Evolutionary conservation across 1,140 invertebrate species (phyloP), one percentile per base, ranked within the genome.

Genomic region (Euwallacea fornicatus): DNA sequence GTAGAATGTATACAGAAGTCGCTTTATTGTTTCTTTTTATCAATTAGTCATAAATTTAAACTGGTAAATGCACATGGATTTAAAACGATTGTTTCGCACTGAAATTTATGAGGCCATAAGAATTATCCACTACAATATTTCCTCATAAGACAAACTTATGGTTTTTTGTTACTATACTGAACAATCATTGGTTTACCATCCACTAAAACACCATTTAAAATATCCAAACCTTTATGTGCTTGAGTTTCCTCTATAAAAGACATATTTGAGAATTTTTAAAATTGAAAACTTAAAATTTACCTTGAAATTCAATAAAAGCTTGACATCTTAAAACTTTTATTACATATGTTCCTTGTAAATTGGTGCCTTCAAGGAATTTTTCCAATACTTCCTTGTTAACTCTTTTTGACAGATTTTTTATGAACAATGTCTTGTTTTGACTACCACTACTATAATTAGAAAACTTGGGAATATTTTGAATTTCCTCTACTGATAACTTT

Each of bases 301-400:
- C 76, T 65, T 75, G 58, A 78, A 86, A 86, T 59, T 82, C 82
- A 15, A 86, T 74, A 80, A 87, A 87, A 46, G 85, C 86, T 77
- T 87, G 86, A 70, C 86, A 86, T 77, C 79, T 83, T 85, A 87
- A 33, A 4, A 4, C 21, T 86, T 81, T 79, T 83, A 6, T 85
- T 85, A 33, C 72, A 76, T 80, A 87, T 81, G 21, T 61, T 47
- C 15, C 7, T 44, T 21, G 9, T 33, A 41, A 61, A 61, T 15
- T 64, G 43, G 6, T 8, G 59, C 43, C 42, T 61, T 46, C 21
- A 6, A 80, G 85, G 85, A 86, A 44, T 8, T 76, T 73, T 9
- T 82, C 78, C 16, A 87, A 77, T 75, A 86, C 83, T 16, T 77
- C 72, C 73, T 83, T 81, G 41, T 76, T 78, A 1, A 83, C 76